Evolutionary conservation across 2,797 vertebrate genomes (phyloP).

Genomic region (Leptoclinus maculatus): DNA sequence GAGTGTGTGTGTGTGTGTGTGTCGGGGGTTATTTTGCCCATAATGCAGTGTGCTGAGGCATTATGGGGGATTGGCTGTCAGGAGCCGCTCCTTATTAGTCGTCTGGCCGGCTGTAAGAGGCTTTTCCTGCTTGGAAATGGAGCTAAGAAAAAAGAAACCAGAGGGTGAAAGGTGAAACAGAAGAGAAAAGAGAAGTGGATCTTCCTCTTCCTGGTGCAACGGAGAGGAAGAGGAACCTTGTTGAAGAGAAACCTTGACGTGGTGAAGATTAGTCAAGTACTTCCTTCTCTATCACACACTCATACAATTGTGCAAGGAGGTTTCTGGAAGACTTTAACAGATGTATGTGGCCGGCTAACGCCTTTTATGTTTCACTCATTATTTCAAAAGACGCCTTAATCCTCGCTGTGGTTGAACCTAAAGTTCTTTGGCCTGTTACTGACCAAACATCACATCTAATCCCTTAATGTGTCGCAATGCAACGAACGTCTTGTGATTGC

Average conservation of each 20-base stretch:
- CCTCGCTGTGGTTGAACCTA: not conserved
- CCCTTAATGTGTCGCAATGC: not conserved
- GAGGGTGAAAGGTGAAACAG: conserved; percentile 41
- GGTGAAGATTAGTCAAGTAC: conserved; percentile 41
- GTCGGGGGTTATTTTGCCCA: conserved; percentile 70
- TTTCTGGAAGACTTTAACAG: not conserved
- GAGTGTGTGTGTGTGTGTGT: conserved; percentile 24
- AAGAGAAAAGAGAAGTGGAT: conserved; percentile 56
- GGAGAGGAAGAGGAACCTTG: conserved; percentile 49
- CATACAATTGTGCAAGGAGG: conserved; percentile 11
- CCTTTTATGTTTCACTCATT: conserved; percentile 3
- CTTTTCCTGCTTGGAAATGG: conserved; percentile 75
- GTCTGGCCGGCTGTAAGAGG: conserved; percentile 79
- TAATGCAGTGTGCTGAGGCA: conserved; percentile 74
- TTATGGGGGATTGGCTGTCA: conserved; percentile 80
- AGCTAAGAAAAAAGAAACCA: conserved; percentile 35
- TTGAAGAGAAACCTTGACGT: conserved; percentile 43
- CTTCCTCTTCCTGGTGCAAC: conserved; percentile 29
- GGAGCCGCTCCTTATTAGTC: conserved; percentile 82
- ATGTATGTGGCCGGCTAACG: not conserved
- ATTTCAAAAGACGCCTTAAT: not conserved
- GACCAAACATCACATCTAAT: not conserved
- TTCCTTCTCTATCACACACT: conserved; percentile 47
- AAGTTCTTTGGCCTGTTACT: not conserved
- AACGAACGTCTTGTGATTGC: not conserved